These are phyloP conservation scores for Tortrix viridana DNA, from an alignment of 2,888 invertebrate genomes.

Conservation along the genomic window DNA sequence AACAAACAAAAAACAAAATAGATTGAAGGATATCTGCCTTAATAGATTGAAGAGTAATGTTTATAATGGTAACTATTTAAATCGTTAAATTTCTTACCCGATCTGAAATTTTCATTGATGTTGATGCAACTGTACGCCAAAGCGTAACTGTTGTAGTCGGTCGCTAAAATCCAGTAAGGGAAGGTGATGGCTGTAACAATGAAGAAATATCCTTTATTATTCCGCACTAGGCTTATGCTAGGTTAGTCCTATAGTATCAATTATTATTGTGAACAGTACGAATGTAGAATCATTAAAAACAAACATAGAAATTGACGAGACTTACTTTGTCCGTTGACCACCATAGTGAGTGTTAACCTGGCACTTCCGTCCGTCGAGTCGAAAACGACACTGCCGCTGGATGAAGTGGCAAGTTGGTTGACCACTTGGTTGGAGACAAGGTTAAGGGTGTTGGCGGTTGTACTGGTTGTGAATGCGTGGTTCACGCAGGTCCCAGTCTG, in stretches of 20 bases:
- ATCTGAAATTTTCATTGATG: constrained; percentile 43
- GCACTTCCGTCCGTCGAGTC: constrained; percentile 8
- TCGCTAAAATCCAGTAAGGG: constrained; percentile 83
- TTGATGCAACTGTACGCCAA: constrained; percentile 85
- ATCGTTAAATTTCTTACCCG: background rate
- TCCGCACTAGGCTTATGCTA: too few species aligned
- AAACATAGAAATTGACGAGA: too few species aligned
- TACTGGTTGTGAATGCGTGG: constrained; percentile 10
- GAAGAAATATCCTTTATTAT: background rate
- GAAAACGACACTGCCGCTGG: constrained; percentile 8
- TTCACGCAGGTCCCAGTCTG: constrained; percentile 61
- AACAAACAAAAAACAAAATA: too few species aligned
- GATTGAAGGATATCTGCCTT: too few species aligned
- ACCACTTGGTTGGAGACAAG: constrained; percentile 47
- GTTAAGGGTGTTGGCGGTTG: constrained; percentile 27
- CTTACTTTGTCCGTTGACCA: constrained; percentile 22
- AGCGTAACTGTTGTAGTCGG: constrained; percentile 83
- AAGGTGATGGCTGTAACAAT: constrained; percentile 6
- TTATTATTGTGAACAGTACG: background rate
- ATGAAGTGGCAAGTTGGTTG: constrained; percentile 41
- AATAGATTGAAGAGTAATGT: background rate
- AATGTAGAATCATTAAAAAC: too few species aligned
- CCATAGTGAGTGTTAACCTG: constrained; percentile 34
- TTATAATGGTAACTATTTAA: background rate
- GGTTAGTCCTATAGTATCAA: background rate